Percentiles rank a stretch among this genome's conserved stretches.
phyloP scores from a whole-genome alignment of 1,140 invertebrate genomes.

The Tyrophagus putrescentiae region DNA sequence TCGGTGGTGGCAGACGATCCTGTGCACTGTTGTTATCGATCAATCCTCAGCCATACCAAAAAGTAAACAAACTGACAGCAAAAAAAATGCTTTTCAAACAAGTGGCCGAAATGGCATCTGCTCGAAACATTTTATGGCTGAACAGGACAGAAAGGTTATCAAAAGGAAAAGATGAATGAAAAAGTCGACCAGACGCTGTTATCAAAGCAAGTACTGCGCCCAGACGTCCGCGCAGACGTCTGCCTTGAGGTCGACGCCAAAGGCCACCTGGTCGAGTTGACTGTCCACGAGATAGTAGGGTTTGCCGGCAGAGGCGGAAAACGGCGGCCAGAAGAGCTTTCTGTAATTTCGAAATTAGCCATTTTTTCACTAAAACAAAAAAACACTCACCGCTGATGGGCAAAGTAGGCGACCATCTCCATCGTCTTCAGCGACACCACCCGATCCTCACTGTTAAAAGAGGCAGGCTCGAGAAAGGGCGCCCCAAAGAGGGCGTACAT shows the following conservation, averaged over 20 bases:
- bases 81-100: too few relatives aligned
- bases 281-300: background rate
- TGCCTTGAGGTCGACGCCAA: background rate
- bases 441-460: constrained; percentile 5
- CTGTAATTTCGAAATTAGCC: background rate
- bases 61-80: too few relatives aligned
- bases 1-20: too few relatives aligned
- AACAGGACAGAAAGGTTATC: too few relatives aligned
- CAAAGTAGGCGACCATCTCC: constrained; percentile 2
- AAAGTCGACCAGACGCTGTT: too few relatives aligned
- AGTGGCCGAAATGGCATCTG: too few relatives aligned
- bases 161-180: too few relatives aligned
- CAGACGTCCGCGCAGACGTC: too few relatives aligned
- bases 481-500: constrained; percentile 14
- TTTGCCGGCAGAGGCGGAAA: background rate
- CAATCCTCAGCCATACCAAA: too few relatives aligned
- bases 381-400: constrained; percentile 6
- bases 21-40: too few relatives aligned
- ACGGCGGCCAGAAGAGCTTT: background rate
- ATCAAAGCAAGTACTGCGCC: too few relatives aligned
- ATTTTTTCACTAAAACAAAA: background rate
- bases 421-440: constrained; percentile 9
- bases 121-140: too few relatives aligned
- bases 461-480: background rate
- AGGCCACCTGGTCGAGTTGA: background rate